These are phyloP conservation scores for Cranoglanis bouderius DNA, from an alignment of 2,113 vertebrate genomes.

Conservation along the genomic window DNA sequence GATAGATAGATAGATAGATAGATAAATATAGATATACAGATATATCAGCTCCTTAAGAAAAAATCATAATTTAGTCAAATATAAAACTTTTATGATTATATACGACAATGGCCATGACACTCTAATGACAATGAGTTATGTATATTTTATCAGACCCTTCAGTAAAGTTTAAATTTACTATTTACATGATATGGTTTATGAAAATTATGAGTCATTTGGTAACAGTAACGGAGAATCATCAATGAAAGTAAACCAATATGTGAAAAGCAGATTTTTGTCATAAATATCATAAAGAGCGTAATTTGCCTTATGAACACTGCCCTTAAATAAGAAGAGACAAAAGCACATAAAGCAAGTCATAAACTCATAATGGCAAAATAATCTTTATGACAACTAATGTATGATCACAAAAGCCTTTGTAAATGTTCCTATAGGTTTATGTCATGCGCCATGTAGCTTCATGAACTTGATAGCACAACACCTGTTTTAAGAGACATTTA, in stretches of 20 bases:
- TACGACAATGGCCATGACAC: too few relatives aligned
- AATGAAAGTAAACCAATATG: background rate
- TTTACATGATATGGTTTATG: background rate
- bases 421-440: background rate
- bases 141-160: background rate
- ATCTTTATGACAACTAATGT: background rate
- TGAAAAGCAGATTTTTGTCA: background rate
- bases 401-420: background rate
- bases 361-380: background rate
- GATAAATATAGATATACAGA: too few relatives aligned
- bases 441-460: background rate
- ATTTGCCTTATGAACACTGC: too few relatives aligned
- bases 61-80: too few relatives aligned
- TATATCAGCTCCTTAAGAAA: too few relatives aligned
- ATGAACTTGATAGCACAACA: background rate
- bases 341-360: background rate
- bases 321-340: background rate
- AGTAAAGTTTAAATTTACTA: background rate
- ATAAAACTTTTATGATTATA: background rate
- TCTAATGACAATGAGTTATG: background rate
- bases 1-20: too few relatives aligned
- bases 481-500: background rate
- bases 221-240: background rate
- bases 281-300: background rate
- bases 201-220: background rate